Evolutionary conservation across 1,140 invertebrate species (phyloP).

Genomic region (Drosophila tristis): DNA sequence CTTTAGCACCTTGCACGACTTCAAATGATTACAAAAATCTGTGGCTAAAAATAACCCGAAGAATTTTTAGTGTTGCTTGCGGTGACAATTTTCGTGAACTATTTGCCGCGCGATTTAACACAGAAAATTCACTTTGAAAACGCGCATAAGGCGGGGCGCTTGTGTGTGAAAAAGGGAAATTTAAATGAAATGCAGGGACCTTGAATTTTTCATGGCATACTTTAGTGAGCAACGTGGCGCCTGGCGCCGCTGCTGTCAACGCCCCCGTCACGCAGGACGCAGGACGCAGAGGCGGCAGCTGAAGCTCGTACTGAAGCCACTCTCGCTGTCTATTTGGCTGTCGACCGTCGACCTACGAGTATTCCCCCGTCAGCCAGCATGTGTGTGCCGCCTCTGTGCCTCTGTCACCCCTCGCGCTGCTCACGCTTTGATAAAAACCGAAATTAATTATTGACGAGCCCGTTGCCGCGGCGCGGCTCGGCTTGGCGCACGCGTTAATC

Average conservation of each 20-base stretch:
- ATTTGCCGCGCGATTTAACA: constrained; percentile 78
- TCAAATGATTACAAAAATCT: constrained; percentile 46
- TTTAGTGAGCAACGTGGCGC: constrained; percentile 47
- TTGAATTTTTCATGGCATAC: constrained; percentile 78
- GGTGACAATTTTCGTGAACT: constrained; percentile 57
- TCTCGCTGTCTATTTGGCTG: constrained; percentile 64
- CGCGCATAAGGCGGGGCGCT: constrained; percentile 30
- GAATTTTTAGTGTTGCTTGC: constrained; percentile 24
- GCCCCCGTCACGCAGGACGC: constrained; percentile 16
- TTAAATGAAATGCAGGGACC: constrained; percentile 75
- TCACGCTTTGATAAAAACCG: constrained; percentile 77
- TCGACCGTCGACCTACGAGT: constrained; percentile 50
- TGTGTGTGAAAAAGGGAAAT: constrained; percentile 64
- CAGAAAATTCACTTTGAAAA: constrained; percentile 74
- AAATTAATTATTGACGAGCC: constrained; percentile 80
- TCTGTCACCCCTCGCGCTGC: constrained; percentile 16
- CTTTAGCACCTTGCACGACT: constrained; percentile 44
- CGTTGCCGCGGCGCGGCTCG: constrained; percentile 41
- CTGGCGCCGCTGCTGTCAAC: constrained; percentile 38
- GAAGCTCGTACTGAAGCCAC: background rate
- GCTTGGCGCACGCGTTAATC: constrained; percentile 18
- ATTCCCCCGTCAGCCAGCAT: constrained; percentile 52
- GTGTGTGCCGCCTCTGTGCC: constrained; percentile 1
- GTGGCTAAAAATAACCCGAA: constrained; percentile 62
- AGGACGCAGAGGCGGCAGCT: background rate